phyloP scores from a whole-genome alignment of 2,888 invertebrate genomes.

The Bibio marci region DNA sequence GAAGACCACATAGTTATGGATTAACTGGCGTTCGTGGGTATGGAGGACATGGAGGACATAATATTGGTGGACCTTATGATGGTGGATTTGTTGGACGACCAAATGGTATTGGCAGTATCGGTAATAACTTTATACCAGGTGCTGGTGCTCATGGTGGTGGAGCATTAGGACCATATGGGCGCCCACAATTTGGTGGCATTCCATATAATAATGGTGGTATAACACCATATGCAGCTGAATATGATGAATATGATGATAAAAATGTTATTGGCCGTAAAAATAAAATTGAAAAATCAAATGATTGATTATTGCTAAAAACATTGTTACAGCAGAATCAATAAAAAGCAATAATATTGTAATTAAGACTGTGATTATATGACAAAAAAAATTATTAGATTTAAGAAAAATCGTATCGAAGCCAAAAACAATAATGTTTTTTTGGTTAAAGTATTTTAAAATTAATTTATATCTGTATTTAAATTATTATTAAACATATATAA shows the following conservation, averaged over 20 bases:
- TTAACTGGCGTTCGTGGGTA: slow-evolving; percentile 1
- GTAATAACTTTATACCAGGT: slow-evolving; percentile 7
- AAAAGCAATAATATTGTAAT: too few relatives aligned
- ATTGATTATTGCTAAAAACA: too few relatives aligned
- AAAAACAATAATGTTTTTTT: too few relatives aligned
- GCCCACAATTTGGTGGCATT: slow-evolving; percentile 6
- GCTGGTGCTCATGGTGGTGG: slow-evolving; percentile 2
- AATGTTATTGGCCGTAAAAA: background rate
- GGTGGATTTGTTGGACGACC: slow-evolving; percentile 8
- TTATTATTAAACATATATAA: slow-evolving; percentile 4
- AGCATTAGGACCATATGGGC: background rate
- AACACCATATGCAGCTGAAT: slow-evolving; percentile 5
- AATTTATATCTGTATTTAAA: too few relatives aligned
- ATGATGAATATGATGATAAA: slow-evolving; percentile 1
- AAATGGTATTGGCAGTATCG: slow-evolving; percentile 7
- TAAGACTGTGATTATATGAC: too few relatives aligned
- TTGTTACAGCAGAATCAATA: too few relatives aligned
- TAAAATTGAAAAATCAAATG: slow-evolving; percentile 4
- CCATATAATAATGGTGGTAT: slow-evolving; percentile 2
- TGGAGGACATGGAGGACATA: background rate
- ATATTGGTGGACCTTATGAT: slow-evolving; percentile 3
- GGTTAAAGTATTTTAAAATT: too few relatives aligned
- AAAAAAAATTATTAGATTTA: too few relatives aligned
- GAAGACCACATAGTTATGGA: slow-evolving; percentile 14
- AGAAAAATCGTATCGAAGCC: too few relatives aligned